phyloP scores from a whole-genome alignment of 2,888 invertebrate species.

The Trissonchulus latispiculum region DNA sequence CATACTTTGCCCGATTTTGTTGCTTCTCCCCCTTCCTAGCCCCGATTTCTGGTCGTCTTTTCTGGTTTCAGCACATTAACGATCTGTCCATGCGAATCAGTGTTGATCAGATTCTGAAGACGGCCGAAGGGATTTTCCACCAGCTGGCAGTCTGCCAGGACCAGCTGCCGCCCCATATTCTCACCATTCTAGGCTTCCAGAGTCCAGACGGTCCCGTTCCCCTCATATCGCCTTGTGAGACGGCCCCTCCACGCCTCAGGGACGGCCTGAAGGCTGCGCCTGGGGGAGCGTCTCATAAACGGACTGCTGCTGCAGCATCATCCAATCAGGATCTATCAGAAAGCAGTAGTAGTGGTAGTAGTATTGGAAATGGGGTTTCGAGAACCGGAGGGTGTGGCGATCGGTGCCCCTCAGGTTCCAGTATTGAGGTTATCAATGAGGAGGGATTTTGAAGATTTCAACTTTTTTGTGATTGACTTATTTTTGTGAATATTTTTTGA shows the following conservation, averaged over 20 bases:
- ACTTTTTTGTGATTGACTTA: no score
- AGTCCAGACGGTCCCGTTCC: no score
- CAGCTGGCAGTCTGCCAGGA: conserved; percentile 56
- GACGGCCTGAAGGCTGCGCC: not conserved
- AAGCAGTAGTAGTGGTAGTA: no score
- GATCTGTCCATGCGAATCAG: conserved; percentile 78
- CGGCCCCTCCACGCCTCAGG: not conserved
- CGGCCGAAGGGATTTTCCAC: conserved; percentile 81
- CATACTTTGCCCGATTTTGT: not conserved
- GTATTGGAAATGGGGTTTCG: not conserved
- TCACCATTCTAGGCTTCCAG: conserved; percentile 31
- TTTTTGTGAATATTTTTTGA: no score
- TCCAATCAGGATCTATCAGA: no score
- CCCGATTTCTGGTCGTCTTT: no score
- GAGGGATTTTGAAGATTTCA: no score
- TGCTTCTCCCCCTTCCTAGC: no score
- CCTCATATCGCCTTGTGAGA: not conserved
- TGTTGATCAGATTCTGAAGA: conserved; percentile 65
- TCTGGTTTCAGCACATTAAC: conserved; percentile 71
- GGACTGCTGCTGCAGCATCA: no score
- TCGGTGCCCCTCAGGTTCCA: not conserved
- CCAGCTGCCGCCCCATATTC: conserved; percentile 35
- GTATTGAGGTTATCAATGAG: conserved; percentile 16
- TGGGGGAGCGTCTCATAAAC: not conserved
- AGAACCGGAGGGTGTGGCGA: not conserved